phyloP scores from a whole-genome alignment of 2,888 invertebrate species.

The Elegia similella region DNA sequence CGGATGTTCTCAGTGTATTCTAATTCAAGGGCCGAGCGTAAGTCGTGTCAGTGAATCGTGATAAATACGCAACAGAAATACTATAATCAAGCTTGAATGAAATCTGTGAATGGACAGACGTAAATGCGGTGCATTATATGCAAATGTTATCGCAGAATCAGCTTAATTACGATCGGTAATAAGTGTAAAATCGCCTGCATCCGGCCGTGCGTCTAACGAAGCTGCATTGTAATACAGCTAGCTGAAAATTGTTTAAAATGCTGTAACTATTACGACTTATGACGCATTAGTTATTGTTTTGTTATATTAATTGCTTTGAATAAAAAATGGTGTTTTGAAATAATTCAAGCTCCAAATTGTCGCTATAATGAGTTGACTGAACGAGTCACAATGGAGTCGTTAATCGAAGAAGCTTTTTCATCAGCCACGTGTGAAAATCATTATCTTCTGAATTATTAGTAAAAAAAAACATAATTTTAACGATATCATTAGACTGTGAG shows the following conservation, averaged over 20 bases:
- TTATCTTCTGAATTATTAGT: too few relatives aligned
- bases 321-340: background rate
- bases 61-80: slow-evolving; percentile 13
- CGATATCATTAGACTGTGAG: too few relatives aligned
- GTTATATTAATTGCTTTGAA: background rate
- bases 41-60: slow-evolving; percentile 7
- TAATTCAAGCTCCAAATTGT: too few relatives aligned
- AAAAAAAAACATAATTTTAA: too few relatives aligned
- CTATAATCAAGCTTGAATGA: slow-evolving; percentile 15
- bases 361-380: too few relatives aligned
- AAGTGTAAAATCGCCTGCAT: slow-evolving; percentile 61
- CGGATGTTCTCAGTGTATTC: background rate
- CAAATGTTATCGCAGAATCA: slow-evolving; percentile 67
- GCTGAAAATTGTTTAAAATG: slow-evolving; percentile 5
- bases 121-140: slow-evolving; percentile 58
- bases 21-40: background rate
- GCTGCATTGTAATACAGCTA: slow-evolving; percentile 3
- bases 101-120: slow-evolving; percentile 31
- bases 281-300: slow-evolving; percentile 4
- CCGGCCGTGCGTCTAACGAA: slow-evolving; percentile 35
- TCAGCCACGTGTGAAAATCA: too few relatives aligned
- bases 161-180: slow-evolving; percentile 61
- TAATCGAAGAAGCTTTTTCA: too few relatives aligned
- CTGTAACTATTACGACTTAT: background rate
- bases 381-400: too few relatives aligned